Base-by-base conservation (phyloP, 2,797 vertebrate genomes). In the Peromyscus attwateri region DNA sequence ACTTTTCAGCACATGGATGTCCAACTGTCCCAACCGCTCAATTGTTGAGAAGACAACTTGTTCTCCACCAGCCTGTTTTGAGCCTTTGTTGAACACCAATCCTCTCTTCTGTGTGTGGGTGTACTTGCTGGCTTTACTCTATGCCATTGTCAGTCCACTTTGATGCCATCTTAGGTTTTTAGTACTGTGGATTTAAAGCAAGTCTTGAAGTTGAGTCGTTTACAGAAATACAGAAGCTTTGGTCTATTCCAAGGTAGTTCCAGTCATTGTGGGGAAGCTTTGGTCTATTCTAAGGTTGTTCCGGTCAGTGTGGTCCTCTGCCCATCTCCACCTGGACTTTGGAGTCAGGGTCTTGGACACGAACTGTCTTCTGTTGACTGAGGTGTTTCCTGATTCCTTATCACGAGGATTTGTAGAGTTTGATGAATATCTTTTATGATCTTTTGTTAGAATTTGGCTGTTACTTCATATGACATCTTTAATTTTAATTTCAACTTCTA, bases 401-500 rank as follows among this genome's bases (percentile, higher is more conserved):
- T 60, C 19, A 80, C 57, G 25, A 34, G 16, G 1, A 29, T 62
- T 88, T 46, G 5, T 16, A 37, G 31, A 49, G 34, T 66, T 77
- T 7, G 16, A 40, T 52, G 23, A n/a, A 13, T 8, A 40, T 70
- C 64, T 52, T 25, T 16, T 3, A 9, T 71, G 76, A 57, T 40
- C 13, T 82, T 87, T 84, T 84, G 25, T 55, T 10, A 79, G 62
- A 55, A 64, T 84, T 88, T 82, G 31, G 37, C 19, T 52, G 57
- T 82, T 49, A 87, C 52, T 88, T 75, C 46, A 66, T 46, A 60
- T 40, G 81, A 84, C 40, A 43, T 31, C 27, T 43, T 84, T 49
- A 77, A 77, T 77, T 76, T 77, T 70, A 87, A 70, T 70, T 68
- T 70, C 83, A 82, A 75, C 21, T 66, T 94, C 37, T 40, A 37